A percentile compares a stretch with the other conserved stretches of the same genome.
These are phyloP conservation scores for Drosophila novamexicana DNA, from an alignment of 1,140 invertebrate genomes.

Conservation along the genomic window DNA sequence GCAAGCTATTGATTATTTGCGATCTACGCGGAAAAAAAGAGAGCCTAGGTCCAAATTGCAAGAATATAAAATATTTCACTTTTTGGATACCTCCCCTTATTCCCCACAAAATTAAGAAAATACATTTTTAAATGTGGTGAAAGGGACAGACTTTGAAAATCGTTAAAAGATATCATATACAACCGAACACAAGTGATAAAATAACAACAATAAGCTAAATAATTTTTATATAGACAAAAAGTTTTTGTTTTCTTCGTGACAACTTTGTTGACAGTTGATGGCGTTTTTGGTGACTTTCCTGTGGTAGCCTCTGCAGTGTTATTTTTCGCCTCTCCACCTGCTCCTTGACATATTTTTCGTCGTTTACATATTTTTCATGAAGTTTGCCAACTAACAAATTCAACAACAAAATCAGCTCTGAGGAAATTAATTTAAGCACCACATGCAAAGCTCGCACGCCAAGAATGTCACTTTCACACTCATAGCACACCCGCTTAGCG, in stretches of 20 bases:
- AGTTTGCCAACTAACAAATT: constrained; percentile 40
- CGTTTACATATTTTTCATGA: constrained; percentile 56
- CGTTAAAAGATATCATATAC: constrained; percentile 17
- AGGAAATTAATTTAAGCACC: constrained; percentile 76
- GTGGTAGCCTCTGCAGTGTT: constrained; percentile 2
- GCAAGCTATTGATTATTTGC: too few relatives aligned
- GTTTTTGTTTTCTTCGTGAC: constrained; percentile 28
- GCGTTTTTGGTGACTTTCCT: constrained; percentile 26
- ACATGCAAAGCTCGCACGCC: constrained; percentile 70
- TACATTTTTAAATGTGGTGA: too few relatives aligned
- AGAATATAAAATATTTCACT: too few relatives aligned
- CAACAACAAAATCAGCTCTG: constrained; percentile 17
- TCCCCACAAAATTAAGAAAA: too few relatives aligned
- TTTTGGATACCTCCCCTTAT: too few relatives aligned
- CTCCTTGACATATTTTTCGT: constrained; percentile 4
- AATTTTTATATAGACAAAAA: constrained; percentile 33
- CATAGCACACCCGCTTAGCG: background rate
- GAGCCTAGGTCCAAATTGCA: too few relatives aligned
- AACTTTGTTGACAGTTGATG: constrained; percentile 36
- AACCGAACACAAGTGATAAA: constrained; percentile 10
- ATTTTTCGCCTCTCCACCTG: background rate
- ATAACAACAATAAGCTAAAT: constrained; percentile 8
- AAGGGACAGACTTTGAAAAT: background rate
- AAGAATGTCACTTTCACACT: constrained; percentile 47
- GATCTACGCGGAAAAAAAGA: too few relatives aligned